Evolutionary conservation across 2,113 vertebrate species (phyloP).

Genomic region (Varanus salvator): DNA sequence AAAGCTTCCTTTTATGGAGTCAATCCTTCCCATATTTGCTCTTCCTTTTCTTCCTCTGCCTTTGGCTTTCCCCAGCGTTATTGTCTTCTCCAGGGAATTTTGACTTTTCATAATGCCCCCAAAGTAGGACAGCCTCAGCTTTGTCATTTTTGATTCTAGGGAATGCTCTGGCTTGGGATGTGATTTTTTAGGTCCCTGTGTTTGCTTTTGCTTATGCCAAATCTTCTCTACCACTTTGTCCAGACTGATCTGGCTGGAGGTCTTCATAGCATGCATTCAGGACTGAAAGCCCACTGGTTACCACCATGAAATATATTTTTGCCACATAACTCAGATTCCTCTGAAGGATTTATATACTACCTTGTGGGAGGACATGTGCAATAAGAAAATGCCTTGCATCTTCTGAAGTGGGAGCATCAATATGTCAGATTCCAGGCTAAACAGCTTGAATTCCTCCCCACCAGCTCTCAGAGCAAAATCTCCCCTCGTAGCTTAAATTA

Average conservation of each 20-base stretch:
- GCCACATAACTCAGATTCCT: background rate
- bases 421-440: background rate
- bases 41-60: no score
- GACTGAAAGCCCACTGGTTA: no score
- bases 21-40: no score
- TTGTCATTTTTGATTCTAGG: no score
- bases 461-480: background rate
- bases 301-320: background rate
- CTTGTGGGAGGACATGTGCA: background rate
- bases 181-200: no score
- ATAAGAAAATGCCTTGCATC: slow-evolving; percentile 1
- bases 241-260: background rate
- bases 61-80: no score
- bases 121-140: no score
- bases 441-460: background rate
- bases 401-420: background rate
- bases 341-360: background rate
- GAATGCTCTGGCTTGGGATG: no score
- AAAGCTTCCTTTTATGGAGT: no score
- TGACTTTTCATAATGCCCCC: no score
- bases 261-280: background rate
- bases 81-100: no score
- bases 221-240: background rate
- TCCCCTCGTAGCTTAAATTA: background rate
- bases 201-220: background rate